Percentiles rank a stretch among this genome's conserved stretches.
phyloP scores from a whole-genome alignment of 2,113 vertebrate genomes.

The Bambusicola thoracicus region DNA sequence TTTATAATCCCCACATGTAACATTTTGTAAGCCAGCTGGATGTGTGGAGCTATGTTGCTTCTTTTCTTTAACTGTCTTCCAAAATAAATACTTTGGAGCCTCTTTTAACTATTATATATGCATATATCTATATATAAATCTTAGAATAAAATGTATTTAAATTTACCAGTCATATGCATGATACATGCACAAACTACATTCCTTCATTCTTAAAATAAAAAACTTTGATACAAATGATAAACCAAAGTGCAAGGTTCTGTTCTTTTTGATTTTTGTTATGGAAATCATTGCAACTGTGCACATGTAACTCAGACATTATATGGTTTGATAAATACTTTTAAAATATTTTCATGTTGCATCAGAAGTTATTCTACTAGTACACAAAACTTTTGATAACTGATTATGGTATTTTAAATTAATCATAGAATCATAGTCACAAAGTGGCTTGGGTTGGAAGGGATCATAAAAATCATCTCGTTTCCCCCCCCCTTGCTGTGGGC shows the following conservation, averaged over 20 bases:
- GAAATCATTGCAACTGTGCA: neutral
- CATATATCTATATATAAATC: neutral
- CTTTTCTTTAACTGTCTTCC: neutral
- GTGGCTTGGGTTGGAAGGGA: too few relatives aligned
- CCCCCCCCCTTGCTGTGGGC: too few relatives aligned
- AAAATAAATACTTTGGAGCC: neutral
- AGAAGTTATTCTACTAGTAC: neutral
- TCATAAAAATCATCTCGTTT: too few relatives aligned
- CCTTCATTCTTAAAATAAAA: neutral
- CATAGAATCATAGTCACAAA: too few relatives aligned
- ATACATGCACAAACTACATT: neutral
- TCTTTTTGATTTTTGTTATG: neutral
- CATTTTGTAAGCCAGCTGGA: neutral
- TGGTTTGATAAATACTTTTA: neutral
- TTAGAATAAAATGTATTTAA: neutral
- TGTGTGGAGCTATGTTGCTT: neutral
- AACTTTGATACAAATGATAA: neutral
- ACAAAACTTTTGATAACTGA: neutral
- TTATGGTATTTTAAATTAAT: neutral
- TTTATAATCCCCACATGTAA: neutral
- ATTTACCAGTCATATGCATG: neutral
- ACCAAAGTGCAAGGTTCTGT: neutral
- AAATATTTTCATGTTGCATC: neutral
- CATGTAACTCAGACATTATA: neutral
- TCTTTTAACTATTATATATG: neutral